phyloP scores from a whole-genome alignment of 1,140 invertebrate species.

The Neodiprion pinetum region DNA sequence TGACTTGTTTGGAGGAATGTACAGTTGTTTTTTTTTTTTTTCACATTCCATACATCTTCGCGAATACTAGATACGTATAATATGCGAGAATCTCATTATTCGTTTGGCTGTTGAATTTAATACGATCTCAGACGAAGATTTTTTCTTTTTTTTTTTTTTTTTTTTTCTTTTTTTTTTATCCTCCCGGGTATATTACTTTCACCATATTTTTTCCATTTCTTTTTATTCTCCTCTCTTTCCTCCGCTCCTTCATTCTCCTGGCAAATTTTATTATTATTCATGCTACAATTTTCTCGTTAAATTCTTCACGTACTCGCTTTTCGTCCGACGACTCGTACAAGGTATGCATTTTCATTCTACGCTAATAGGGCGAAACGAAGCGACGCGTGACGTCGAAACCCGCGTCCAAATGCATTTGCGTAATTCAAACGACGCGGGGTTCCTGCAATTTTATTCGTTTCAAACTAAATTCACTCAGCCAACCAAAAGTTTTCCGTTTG shows the following conservation, averaged over 20 bases:
- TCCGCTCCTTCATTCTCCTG: not conserved
- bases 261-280: not conserved
- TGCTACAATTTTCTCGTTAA: not conserved
- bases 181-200: no score
- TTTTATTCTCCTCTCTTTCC: no score
- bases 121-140: not conserved
- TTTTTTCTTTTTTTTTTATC: not conserved
- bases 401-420: no score
- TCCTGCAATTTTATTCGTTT: no score
- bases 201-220: not conserved
- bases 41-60: no score
- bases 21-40: not conserved
- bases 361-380: not conserved
- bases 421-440: no score
- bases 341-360: not conserved
- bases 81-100: no score
- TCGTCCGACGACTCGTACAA: not conserved
- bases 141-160: not conserved
- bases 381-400: not conserved
- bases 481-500: no score
- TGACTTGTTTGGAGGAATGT: not conserved
- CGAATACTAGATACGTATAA: no score
- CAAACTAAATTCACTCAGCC: no score
- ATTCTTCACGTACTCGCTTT: not conserved
- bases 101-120: no score